Conservation (phyloP, 2,797 vertebrate species). For the Rhinophrynus dorsalis region DNA sequence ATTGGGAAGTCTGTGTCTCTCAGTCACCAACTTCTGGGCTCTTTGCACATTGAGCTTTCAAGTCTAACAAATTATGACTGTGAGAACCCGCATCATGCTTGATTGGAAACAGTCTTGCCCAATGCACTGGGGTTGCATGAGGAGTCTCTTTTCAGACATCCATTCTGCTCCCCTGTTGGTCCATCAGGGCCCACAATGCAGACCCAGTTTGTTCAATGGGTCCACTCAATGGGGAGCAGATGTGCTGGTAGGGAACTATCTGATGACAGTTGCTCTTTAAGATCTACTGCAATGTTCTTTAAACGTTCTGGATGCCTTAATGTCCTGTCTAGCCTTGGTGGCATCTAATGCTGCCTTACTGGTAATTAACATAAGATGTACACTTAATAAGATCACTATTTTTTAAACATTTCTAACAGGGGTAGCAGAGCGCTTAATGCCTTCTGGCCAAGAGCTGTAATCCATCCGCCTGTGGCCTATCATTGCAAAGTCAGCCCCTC, state of each 20-base stretch:
- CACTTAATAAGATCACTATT: slow-evolving; percentile 32
- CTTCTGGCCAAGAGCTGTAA: slow-evolving; percentile 1
- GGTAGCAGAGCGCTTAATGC: slow-evolving; percentile 1
- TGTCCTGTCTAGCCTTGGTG: slow-evolving; percentile 20
- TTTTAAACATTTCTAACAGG: slow-evolving; percentile 16
- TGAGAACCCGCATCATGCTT: no score
- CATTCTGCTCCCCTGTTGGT: no score
- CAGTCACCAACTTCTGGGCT: no score
- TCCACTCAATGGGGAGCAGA: no score
- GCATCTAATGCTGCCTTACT: slow-evolving; percentile 20
- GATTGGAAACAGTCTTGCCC: not conserved
- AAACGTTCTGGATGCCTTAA: slow-evolving; percentile 11
- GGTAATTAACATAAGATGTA: slow-evolving; percentile 20
- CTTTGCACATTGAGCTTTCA: no score
- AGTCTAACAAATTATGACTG: no score
- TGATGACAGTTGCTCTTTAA: no score
- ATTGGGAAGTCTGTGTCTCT: no score
- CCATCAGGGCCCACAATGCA: no score
- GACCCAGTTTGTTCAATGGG: no score
- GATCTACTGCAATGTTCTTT: not conserved
- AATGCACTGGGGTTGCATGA: not conserved
- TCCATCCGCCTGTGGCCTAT: slow-evolving; percentile 4
- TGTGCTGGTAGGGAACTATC: no score
- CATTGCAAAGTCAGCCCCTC: not conserved
- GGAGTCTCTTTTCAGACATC: no score